phyloP scores from a whole-genome alignment of 2,888 invertebrate species.

The Perdita meconis region DNA sequence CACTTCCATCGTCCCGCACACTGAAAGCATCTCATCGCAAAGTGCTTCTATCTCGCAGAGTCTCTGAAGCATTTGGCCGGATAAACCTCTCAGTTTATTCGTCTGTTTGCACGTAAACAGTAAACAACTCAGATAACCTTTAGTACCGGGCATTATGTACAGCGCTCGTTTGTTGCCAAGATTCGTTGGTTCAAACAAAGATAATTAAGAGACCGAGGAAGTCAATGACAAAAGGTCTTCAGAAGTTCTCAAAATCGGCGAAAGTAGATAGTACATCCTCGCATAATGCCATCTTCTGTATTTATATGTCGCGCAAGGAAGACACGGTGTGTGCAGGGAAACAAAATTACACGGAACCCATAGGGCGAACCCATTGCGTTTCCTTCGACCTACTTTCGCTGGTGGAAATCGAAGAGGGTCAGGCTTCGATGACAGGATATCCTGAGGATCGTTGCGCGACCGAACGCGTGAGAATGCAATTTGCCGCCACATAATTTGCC shows the following conservation, averaged over 20 bases:
- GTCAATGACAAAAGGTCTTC: background rate
- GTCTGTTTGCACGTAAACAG: background rate
- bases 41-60: too few species aligned
- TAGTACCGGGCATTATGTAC: background rate
- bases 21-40: too few species aligned
- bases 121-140: slow-evolving; percentile 27
- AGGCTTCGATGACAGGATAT: slow-evolving; percentile 56
- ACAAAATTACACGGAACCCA: too few species aligned
- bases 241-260: too few species aligned
- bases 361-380: slow-evolving; percentile 46
- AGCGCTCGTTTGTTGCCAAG: background rate
- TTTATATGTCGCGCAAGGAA: too few species aligned
- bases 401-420: slow-evolving; percentile 61
- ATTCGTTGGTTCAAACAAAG: background rate
- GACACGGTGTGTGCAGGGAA: too few species aligned
- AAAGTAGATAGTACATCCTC: too few species aligned
- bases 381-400: slow-evolving; percentile 59
- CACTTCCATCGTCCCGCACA: too few species aligned
- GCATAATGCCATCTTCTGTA: too few species aligned
- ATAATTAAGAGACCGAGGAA: slow-evolving; percentile 8
- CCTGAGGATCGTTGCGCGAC: slow-evolving; percentile 38
- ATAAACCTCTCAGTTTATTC: background rate
- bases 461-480: slow-evolving; percentile 43
- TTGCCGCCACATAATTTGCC: slow-evolving; percentile 35
- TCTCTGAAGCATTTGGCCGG: slow-evolving; percentile 24